These are phyloP conservation scores for Austrolebias charrua DNA, from an alignment of 2,797 vertebrate species.

Conservation along the genomic window DNA sequence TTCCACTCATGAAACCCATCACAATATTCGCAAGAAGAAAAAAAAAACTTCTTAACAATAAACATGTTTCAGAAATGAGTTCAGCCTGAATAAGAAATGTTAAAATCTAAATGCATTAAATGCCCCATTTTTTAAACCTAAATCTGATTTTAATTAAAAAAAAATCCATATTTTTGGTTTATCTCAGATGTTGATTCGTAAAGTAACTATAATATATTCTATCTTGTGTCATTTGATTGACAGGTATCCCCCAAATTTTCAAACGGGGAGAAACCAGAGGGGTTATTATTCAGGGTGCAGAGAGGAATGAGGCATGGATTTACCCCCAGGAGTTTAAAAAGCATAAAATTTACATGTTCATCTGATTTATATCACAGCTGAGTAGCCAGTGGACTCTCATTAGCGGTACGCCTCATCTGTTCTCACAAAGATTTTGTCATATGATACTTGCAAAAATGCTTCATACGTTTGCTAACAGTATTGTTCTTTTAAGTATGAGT, in stretches of 20 bases:
- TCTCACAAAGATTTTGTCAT: slow-evolving; percentile 24
- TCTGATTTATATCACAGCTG: slow-evolving; percentile 26
- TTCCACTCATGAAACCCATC: slow-evolving; percentile 13
- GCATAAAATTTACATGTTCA: slow-evolving; percentile 64
- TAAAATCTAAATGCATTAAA: background rate
- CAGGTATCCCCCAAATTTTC: slow-evolving; percentile 54
- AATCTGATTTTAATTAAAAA: slow-evolving; percentile 11
- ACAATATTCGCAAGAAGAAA: background rate
- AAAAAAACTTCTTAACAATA: slow-evolving; percentile 4
- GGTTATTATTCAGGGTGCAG: slow-evolving; percentile 60
- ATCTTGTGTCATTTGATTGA: slow-evolving; percentile 66
- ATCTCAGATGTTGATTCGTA: slow-evolving; percentile 40
- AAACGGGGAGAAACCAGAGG: slow-evolving; percentile 41
- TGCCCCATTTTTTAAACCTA: background rate
- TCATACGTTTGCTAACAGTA: slow-evolving; percentile 2
- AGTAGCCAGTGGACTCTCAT: slow-evolving; percentile 32
- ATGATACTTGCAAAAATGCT: slow-evolving; percentile 14
- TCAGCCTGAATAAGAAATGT: background rate
- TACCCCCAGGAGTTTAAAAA: slow-evolving; percentile 53
- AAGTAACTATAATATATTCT: slow-evolving; percentile 63
- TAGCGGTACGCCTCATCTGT: slow-evolving; percentile 30
- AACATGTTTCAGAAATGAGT: background rate
- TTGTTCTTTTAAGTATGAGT: slow-evolving; percentile 9
- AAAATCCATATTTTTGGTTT: slow-evolving; percentile 6
- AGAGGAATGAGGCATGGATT: slow-evolving; percentile 56